Base-by-base conservation (phyloP, 2,113 vertebrate species). In the Thalassoma bifasciatum region DNA sequence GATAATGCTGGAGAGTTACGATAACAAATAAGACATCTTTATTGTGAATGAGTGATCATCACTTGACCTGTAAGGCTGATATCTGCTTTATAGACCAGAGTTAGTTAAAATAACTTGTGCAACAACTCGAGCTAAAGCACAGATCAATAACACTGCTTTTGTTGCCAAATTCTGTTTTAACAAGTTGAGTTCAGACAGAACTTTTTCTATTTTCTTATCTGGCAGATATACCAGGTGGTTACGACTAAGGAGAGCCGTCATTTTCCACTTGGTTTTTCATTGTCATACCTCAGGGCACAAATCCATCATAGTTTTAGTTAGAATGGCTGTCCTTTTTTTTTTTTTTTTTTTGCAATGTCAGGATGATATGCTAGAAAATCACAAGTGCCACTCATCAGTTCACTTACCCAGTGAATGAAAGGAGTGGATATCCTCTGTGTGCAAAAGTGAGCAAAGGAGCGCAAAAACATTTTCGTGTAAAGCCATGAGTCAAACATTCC, bases 281-380 rank as follows among this genome's bases (percentile, higher is more conserved):
- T 56, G 47, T 38, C 53, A 70, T 54, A 66, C n/a, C 66, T 63
- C 44, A 26, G 54, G 40, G 53, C 34, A 51, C 50, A 69, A 53
- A 58, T 69, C 24, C 17, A 50, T 62, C 26, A 34, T 53, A 24
- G 16, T 42, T 56, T 54, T 42, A 49, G 36, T 51, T 54, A 23
- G 47, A 76, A 57, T 11, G 9, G 42, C 58, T 53, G 76, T 72
- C 22, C 23, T 72, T 73, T 61, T 70, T 44, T 11, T 73, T 74
- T 62, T 70, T 44, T 11, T 73, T 74, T 74, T 62, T 70, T 44
- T 11, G 17, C 6, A 1, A 50, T 66, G 22, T 59, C 30, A 44
- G n/a, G 38, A 63, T 84, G 42, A 30, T 19, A 30, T 14, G 10
- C 38, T 50, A 56, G 34, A 81, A 46, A 12, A 58, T 56, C 38